Evolutionary conservation across 2,797 vertebrate genomes (phyloP), one percentile per base, ranked within the genome.

Genomic region (Cephalopachus bancanus): DNA sequence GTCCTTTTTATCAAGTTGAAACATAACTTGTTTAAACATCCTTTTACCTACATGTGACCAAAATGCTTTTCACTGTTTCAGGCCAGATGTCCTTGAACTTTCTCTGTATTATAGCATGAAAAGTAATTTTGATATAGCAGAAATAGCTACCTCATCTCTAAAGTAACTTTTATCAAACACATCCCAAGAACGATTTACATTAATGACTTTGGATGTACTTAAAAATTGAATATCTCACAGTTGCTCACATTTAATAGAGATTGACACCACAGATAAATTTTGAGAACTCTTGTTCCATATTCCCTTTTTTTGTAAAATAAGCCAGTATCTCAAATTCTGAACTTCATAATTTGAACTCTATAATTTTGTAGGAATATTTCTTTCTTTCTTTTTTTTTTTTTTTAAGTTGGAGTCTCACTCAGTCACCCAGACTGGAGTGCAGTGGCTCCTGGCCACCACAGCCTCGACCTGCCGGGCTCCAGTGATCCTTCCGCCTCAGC

Each of bases 1-100:
- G 98, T 98, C 98, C 98, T 98, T 95, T 98, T 97, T 96, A 98
- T 98, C 98, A 98, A 97, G 88, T 96, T 98, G 95, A 98, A 98
- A 94, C 97, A 97, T 95, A 98, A 96, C 71, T 96, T 96, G 86
- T 98, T 98, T 98, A 98, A 98, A 99, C 98, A 98, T 98, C 98
- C 98, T 98, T 98, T 98, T 98, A 98, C 98, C 98, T 98, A 97
- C 88, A 93, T 93, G 69, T 97, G 84, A 98, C 94, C 97, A 98
- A 84, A 98, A 95, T 98, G 97, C 97, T 75, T 96, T 96, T 98
- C 97, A 98, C 97, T 96, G 97, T 98, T 97, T 96, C 83, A 81
- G 97, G 93, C 97, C 97, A 97, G 96, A 90, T 94, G 96, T 84
- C 97, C 98, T 97, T 97, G 98, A 97, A 93, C 97, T 98, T 84